Conservation (phyloP, 1,140 invertebrate genomes). For the Ladona fulva region DNA sequence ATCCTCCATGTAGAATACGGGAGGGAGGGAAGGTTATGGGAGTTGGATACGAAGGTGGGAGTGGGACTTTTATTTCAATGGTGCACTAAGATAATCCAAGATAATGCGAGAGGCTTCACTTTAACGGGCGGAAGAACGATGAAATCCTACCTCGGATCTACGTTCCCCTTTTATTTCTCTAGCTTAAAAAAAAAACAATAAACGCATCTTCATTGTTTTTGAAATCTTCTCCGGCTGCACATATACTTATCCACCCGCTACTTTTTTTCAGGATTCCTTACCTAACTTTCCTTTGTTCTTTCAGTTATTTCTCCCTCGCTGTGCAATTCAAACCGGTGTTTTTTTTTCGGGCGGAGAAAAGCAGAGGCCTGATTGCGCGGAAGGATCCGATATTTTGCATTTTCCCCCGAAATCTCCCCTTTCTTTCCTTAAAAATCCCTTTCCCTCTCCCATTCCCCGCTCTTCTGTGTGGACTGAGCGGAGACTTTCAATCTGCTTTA, state of each 20-base stretch:
- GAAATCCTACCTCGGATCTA: too few relatives aligned
- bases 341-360: too few relatives aligned
- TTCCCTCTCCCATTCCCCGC: not conserved
- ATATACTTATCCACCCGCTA: too few relatives aligned
- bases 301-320: too few relatives aligned
- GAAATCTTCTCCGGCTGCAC: too few relatives aligned
- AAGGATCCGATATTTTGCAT: not conserved
- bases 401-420: not conserved
- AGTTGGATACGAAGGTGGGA: not conserved
- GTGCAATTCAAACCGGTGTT: too few relatives aligned
- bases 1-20: not conserved
- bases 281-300: too few relatives aligned
- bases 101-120: not conserved
- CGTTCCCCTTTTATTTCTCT: too few relatives aligned
- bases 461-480: not conserved
- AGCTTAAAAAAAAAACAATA: too few relatives aligned
- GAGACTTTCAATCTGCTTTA: not conserved
- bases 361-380: too few relatives aligned
- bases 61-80: not conserved
- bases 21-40: not conserved
- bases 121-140: not conserved
- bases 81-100: not conserved
- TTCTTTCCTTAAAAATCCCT: not conserved
- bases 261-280: too few relatives aligned
- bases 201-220: too few relatives aligned